Percentiles rank a stretch among this genome's conserved stretches.
Conservation (phyloP, 2,113 vertebrate species). For the Brachyhypopomus gauderio region DNA sequence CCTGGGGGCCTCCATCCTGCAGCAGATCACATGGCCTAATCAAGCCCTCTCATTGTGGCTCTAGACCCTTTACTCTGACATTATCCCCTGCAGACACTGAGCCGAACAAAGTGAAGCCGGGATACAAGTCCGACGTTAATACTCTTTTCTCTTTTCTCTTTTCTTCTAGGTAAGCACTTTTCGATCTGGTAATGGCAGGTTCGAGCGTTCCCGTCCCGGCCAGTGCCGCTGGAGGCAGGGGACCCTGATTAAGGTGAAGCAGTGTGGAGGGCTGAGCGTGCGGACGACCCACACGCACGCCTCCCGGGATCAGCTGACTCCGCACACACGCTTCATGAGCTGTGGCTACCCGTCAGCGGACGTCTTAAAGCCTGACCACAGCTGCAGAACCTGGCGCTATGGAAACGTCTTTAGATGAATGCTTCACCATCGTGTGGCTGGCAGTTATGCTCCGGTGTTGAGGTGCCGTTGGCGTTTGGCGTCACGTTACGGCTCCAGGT, state of each 20-base stretch:
- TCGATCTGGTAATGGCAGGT: slow-evolving; percentile 56
- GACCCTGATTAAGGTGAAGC: slow-evolving; percentile 78
- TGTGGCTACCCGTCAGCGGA: slow-evolving; percentile 72
- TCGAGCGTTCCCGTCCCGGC: slow-evolving; percentile 34
- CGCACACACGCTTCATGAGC: slow-evolving; percentile 74
- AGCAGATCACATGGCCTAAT: slow-evolving; percentile 63
- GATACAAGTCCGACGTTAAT: slow-evolving; percentile 47
- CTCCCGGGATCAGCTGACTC: slow-evolving; percentile 63
- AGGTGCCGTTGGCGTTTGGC: slow-evolving; percentile 10
- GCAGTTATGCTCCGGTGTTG: slow-evolving; percentile 17
- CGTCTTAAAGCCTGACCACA: slow-evolving; percentile 75
- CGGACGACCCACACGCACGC: slow-evolving; percentile 61
- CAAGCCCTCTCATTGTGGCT: slow-evolving; percentile 65
- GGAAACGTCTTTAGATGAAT: slow-evolving; percentile 66
- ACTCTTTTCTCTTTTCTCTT: slow-evolving; percentile 65
- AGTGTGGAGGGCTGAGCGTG: slow-evolving; percentile 61
- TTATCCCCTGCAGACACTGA: slow-evolving; percentile 63
- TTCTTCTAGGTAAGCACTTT: slow-evolving; percentile 81
- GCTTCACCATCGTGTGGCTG: slow-evolving; percentile 36
- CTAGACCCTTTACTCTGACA: slow-evolving; percentile 59
- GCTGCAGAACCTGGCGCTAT: slow-evolving; percentile 65
- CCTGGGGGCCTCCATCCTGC: slow-evolving; percentile 53
- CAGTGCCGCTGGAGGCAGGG: slow-evolving; percentile 64
- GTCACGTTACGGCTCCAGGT: neutral
- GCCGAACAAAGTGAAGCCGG: slow-evolving; percentile 75